Conservation (phyloP, 2,888 invertebrate species). For the Pantelozetes paolii region DNA sequence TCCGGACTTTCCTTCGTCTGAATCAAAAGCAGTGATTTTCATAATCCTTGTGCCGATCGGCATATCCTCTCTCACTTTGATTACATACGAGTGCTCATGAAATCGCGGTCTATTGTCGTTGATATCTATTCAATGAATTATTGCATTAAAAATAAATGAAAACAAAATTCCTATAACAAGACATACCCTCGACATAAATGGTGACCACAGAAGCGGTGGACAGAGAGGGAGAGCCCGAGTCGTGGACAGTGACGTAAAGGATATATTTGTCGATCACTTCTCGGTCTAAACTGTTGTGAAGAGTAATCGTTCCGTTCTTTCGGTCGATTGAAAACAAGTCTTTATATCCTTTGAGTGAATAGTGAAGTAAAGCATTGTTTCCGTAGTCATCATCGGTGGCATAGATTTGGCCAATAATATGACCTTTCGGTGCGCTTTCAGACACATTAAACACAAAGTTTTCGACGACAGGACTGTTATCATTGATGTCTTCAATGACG, state of each 20-base stretch:
- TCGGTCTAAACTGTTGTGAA: conserved; percentile 73
- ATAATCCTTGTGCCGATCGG: conserved; percentile 82
- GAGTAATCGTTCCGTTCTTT: conserved; percentile 68
- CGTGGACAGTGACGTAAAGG: conserved; percentile 73
- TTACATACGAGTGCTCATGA: conserved; percentile 59
- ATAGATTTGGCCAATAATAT: conserved; percentile 76
- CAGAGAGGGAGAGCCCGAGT: conserved; percentile 71
- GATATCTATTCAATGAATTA: conserved; percentile 62
- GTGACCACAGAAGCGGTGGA: conserved; percentile 69
- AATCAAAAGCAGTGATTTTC: conserved; percentile 74
- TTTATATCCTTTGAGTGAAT: conserved; percentile 69
- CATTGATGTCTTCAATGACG: conserved; percentile 79
- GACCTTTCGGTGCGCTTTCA: conserved; percentile 50
- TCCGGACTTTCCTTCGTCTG: conserved; percentile 77
- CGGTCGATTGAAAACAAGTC: conserved; percentile 72
- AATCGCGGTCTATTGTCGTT: conserved; percentile 85
- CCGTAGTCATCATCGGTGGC: conserved; percentile 80
- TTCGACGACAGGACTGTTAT: conserved; percentile 82
- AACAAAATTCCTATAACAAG: neutral
- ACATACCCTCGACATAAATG: conserved; percentile 74
- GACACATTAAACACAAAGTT: conserved; percentile 54
- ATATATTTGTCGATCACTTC: conserved; percentile 75
- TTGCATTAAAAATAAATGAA: neutral
- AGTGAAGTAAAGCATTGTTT: conserved; percentile 70
- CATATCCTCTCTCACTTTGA: conserved; percentile 84